Evolutionary conservation across 2,113 vertebrate genomes (phyloP).

Genomic region (Festucalex cinctus): DNA sequence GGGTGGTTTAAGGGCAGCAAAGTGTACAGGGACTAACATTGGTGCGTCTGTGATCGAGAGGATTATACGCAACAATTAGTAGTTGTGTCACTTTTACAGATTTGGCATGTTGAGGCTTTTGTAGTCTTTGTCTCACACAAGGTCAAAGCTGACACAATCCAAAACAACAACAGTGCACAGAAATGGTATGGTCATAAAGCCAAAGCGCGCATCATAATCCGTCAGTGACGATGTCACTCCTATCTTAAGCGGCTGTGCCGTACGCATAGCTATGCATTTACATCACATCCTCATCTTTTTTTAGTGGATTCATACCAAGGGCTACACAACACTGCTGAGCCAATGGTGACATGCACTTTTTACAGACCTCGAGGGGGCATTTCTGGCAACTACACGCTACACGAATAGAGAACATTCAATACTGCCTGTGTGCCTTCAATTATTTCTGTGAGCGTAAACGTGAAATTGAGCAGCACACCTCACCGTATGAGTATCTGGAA

Average conservation of each 20-base stretch:
- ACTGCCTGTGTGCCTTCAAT: neutral
- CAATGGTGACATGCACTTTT: conserved; percentile 34
- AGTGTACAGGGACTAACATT: conserved; percentile 1
- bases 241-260: conserved; percentile 50
- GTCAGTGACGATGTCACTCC: conserved; percentile 22
- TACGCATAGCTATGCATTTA: conserved; percentile 57
- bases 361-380: conserved; percentile 16
- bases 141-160: neutral
- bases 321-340: conserved; percentile 26
- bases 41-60: conserved; percentile 27
- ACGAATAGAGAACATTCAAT: conserved; percentile 19
- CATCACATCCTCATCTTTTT: conserved; percentile 55
- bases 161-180: conserved; percentile 11
- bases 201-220: conserved; percentile 43
- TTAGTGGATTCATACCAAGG: conserved; percentile 41
- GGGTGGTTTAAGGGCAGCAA: conserved; percentile 11
- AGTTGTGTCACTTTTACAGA: neutral
- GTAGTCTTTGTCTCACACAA: neutral
- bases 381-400: conserved; percentile 15
- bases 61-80: neutral
- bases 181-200: conserved; percentile 26
- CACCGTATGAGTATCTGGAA: conserved; percentile 32
- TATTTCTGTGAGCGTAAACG: conserved; percentile 14
- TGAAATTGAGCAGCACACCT: conserved; percentile 36
- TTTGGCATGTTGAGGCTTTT: neutral